phyloP scores from a whole-genome alignment of 2,113 vertebrate genomes.

The Regulus satrapa region DNA sequence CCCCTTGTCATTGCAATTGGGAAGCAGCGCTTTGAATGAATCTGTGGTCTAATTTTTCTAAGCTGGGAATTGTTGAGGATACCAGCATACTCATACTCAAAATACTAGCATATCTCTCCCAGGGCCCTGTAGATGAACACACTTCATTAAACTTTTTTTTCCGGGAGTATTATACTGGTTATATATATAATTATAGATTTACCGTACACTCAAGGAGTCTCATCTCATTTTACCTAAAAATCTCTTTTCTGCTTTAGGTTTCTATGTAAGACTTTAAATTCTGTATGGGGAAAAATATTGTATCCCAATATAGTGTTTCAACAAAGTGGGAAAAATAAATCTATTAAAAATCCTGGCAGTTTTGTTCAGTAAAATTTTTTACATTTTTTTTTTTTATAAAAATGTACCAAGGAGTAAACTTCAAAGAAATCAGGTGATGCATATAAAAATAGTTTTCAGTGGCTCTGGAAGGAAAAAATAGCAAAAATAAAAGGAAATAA shows the following conservation, averaged over 20 bases:
- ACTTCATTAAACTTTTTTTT: not conserved
- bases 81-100: too few species aligned
- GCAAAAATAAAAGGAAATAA: constrained; percentile 35
- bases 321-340: constrained; percentile 25
- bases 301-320: not conserved
- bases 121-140: not conserved
- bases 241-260: not conserved
- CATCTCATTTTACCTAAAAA: not conserved
- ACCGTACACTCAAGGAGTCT: constrained; percentile 1
- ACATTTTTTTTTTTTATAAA: constrained; percentile 55
- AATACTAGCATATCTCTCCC: not conserved
- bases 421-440: constrained; percentile 61
- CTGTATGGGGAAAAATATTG: not conserved
- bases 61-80: not conserved
- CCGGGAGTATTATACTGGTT: not conserved
- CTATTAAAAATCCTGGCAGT: constrained; percentile 53
- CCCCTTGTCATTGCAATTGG: not conserved
- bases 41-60: not conserved
- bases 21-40: not conserved
- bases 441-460: constrained; percentile 82
- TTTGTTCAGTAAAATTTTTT: constrained; percentile 30
- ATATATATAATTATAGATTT: not conserved
- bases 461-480: constrained; percentile 66
- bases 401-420: constrained; percentile 62
- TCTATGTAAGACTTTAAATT: not conserved